Evolutionary conservation across 2,888 invertebrate genomes (phyloP), one percentile per base, ranked within the genome.

Genomic region (Acanthosepion pharaonis): DNA sequence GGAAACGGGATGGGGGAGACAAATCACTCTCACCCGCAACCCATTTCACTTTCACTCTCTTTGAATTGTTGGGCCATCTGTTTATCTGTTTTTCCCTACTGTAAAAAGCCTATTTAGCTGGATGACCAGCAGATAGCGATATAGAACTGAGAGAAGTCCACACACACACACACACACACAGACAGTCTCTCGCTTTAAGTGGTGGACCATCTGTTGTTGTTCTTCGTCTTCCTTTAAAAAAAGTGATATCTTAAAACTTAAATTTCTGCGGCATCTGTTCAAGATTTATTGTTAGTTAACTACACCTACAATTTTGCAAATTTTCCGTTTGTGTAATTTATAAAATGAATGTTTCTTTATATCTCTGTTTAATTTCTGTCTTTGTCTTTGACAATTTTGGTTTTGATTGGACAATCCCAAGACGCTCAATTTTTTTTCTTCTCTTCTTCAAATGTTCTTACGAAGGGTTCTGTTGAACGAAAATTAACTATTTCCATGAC

Each of bases 11-110:
- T n/a, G 78, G 78, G 78, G 8, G n/a, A n/a, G 78, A 78, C 28
- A n/a, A 9, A 78, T n/a, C n/a, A 78, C n/a, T 15, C 78, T 78
- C 78, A n/a, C n/a, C n/a, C n/a, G 78, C 59, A 59, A 59, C 78
- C 78, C 78, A 78, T 78, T n/a, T n/a, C 78, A n/a, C 78, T 78
- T 78, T 78, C 78, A 78, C 78, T 78, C n/a, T 78, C 78, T 78
- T 78, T 78, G 33, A 78, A 78, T n/a, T 78, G n/a, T n/a, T 33
- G 5, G 78, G 78, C 78, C 78, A 78, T 78, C 78, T 78, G 78
- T 78, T 78, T 78, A 78, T 78, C 78, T 78, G n/a, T 78, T 78
- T 78, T 25, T 64, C n/a, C 78, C n/a, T 78, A 78, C 78, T n/a
- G 78, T 78, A 78, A 78, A 42, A 78, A 78, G n/a, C n/a, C 78